Base-by-base conservation (phyloP, 2,888 invertebrate species). In the Lacanobia wlatinum region DNA sequence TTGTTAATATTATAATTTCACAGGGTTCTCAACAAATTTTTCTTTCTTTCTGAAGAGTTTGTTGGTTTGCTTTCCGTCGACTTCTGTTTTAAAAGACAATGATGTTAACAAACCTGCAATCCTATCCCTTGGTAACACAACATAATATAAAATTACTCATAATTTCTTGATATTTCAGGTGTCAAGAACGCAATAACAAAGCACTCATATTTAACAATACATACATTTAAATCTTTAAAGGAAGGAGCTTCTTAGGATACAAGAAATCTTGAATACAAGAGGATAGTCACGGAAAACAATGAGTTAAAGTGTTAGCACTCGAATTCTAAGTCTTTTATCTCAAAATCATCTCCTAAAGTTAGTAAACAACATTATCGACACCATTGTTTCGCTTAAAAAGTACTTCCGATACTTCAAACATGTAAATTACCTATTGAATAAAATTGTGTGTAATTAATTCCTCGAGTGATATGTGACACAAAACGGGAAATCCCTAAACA, bases 401-500 rank as follows among this genome's bases (percentile, higher is more conserved):
- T 0, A 66, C 82, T 76, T 66, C 82, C 62, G 59, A 66, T 65
- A 52, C 61, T 81, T 55, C 12, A 38, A 76, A 63, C 10, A 63
- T 52, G 46, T 76, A 59, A 78, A 63, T 78, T 76, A 60, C 65
- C 70, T 56, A 14, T 66, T 40, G 5, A 46, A 53, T 21, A 46
- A 53, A 69, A 63, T 52, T 0, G 28, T 10, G 8, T 43, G 38
- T 28, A 59, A 63, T 59, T 21, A 23, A 53, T 6, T 18, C 23
- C 6, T 18, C 23, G 4, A 61, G 67, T 61, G 1, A 48, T 48
- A 50, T 46, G 34, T 65, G 6, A 40, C 7, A 38, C 28, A 21
- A 67, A 53, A 43, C 63, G 66, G 73, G 48, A 82, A 82, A 73
- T 67, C 69, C 80, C 69, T 66, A 21, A 69, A 28, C 23, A 5